Base-by-base conservation (phyloP, 2,113 vertebrate species). In the Apus apus region DNA sequence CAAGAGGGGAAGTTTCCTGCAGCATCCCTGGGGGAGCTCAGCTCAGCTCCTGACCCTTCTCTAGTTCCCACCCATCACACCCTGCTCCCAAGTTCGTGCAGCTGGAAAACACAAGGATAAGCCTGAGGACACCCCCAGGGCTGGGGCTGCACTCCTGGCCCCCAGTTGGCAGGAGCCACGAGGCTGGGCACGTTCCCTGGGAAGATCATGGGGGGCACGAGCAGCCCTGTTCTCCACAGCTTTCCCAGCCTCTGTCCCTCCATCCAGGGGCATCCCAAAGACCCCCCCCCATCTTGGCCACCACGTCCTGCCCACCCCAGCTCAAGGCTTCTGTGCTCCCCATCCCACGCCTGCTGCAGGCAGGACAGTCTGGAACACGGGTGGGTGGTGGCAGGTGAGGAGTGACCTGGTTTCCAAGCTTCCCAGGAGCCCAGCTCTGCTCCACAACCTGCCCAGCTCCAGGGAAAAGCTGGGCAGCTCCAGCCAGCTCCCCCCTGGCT, bases 21-120 rank as follows among this genome's bases (percentile, higher is more conserved):
- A 25, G 81, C 68, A 5, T 19, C 77, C 61, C 22, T 8, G 45
- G 45, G 45, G 18, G 45, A 46, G 45, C 45, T 46, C 45, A 46
- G 38, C 38, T 38, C 0, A 7, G 13, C 2, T 80, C 15, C 84
- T 8, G 5, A 38, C 5, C 3, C 58, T 88, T 38, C 56, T 25
- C 57, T 6, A 11, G 6, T 32, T 40, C 29, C 16, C 30, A 17
- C 29, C 66, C 62, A 4, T 29, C 46, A 12, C 64, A 7, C 2
- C 7, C 6, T 2, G 15, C 25, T 84, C 51, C 68, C 1, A 3
- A 50, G 27, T 2, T 20, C 20, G 0, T 0, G 1, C 18, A 27
- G 66, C 50, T 50, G 82, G 48, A 10, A 61, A 60, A 32, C 0
- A 0, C 1, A 0, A 40, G 65, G n/a, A 11, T 6, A 1, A 36